Evolutionary conservation across 2,797 vertebrate species (phyloP), one percentile per base, ranked within the genome.

Genomic region (Pseudotriccus pelzelni): DNA sequence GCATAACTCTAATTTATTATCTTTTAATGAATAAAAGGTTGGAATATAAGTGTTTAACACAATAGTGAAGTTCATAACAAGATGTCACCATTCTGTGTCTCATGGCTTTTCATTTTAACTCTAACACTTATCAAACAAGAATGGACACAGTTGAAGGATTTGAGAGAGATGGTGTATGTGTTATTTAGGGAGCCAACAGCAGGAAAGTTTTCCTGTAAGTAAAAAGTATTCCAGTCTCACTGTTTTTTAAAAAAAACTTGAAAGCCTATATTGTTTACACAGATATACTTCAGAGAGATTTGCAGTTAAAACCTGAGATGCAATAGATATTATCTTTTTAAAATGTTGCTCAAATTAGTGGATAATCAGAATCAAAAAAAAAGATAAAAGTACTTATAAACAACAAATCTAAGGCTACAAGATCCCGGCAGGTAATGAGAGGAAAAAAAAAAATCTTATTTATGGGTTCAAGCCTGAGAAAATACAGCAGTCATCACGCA

Each of bases 1-100:
- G n/a, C 18, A 32, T 49, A 87, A 60, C 4, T 50, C 9, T 37
- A 76, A 79, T 4, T 69, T 36, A 34, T 8, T 59, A 56, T 47
- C 2, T 41, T 63, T 75, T 58, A 87, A 62, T 55, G 3, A 58
- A 59, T 47, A 41, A 76, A 79, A 73, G n/a, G 9, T 52, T 88
- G 39, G 15, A 78, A 84, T 36, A 53, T 18, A 91, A 66, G 3
- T 43, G 27, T 77, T 94, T 87, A 28, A 36, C 13, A 6, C 9
- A 1, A 39, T 27, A 67, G 6, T 16, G 30, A 74, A 74, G 23
- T 39, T 64, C 37, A 14, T 56, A 47, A 30, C 20, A 59, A 59
- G 21, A 10, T 43, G 62, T 39, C 30, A 70, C 6, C 1, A 1
- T 46, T n/a, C 22, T 85, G 20, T 6, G 8, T 78, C 1, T 0